Base-by-base conservation (phyloP, 2,113 vertebrate genomes). In the Sylvia atricapilla region DNA sequence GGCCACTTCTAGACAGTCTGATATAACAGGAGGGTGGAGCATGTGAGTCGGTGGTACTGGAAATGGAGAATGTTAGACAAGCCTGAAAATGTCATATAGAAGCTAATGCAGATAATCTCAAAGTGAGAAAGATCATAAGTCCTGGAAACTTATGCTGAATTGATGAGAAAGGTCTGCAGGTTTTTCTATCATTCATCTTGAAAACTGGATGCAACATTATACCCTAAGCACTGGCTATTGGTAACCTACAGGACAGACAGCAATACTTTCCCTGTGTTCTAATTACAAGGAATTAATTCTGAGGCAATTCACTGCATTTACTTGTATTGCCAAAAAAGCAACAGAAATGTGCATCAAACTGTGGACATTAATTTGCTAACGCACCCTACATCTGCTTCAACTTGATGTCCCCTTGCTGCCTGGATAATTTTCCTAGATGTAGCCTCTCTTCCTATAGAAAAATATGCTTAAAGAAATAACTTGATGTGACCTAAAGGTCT, bases 401-500 rank as follows among this genome's bases (percentile, higher is more conserved):
- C 25, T 33, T 19, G 5, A 60, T 53, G 28, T 30, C 21, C 18
- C 8, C 27, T 63, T 70, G 46, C 23, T 87, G 44, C 41, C 60
- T 31, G 33, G 16, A 58, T 21, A 4, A 21, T 35, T 75, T 25
- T 75, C 27, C 53, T 47, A 37, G 24, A 44, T 56, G 47, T 39
- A 69, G 18, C 6, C 35, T 72, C 44, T 31, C 19, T 35, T 84
- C 25, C 70, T 66, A 15, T 21, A 43, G 30, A 81, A 66, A 77
- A 93, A 31, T 10, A 9, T 4, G 8, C 59, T 52, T 77, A 27
- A 73, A 91, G 23, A 33, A 84, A 9, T 52, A 83, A 70, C 33
- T 62, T 30, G 33, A 30, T 0, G 0, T 4, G 23, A 82, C 24
- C 24, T 49, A 69, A 64, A 59, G 0, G 0, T 27, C 43, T 25